Evolutionary conservation across 2,888 invertebrate genomes (phyloP).

Genomic region (Pristionchus exspectatus): DNA sequence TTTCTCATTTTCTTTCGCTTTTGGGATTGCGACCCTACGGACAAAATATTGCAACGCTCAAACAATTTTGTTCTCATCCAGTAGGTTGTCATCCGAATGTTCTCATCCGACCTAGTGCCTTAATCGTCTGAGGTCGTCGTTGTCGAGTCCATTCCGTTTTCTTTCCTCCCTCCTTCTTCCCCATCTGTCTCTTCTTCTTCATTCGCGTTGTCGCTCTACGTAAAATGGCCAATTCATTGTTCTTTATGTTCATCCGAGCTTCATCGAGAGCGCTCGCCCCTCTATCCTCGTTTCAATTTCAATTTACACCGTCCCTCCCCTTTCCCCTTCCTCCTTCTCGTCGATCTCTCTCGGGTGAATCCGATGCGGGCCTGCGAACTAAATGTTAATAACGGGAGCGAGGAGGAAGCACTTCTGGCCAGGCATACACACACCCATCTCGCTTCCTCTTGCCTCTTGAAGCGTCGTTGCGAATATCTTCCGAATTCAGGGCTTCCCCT

Average conservation of each 20-base stretch:
- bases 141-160: not conserved
- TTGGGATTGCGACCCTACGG: too few species aligned
- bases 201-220: conserved; percentile 3
- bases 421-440: not conserved
- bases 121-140: not conserved
- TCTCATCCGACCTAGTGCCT: not conserved
- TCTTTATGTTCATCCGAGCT: conserved; percentile 20
- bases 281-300: conserved; percentile 14
- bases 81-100: too few species aligned
- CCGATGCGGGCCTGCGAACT: not conserved
- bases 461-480: not conserved
- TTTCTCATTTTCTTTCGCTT: too few species aligned
- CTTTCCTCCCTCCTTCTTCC: not conserved
- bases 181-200: not conserved
- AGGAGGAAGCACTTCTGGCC: conserved; percentile 16
- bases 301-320: conserved; percentile 26
- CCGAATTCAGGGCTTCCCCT: not conserved
- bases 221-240: conserved; percentile 31
- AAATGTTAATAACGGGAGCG: conserved; percentile 23
- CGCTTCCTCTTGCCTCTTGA: not conserved
- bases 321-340: not conserved
- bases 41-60: too few species aligned
- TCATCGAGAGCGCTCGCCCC: not conserved
- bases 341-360: not conserved
- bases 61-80: too few species aligned